phyloP scores from a whole-genome alignment of 2,888 invertebrate genomes.

The Callosobruchus maculatus region DNA sequence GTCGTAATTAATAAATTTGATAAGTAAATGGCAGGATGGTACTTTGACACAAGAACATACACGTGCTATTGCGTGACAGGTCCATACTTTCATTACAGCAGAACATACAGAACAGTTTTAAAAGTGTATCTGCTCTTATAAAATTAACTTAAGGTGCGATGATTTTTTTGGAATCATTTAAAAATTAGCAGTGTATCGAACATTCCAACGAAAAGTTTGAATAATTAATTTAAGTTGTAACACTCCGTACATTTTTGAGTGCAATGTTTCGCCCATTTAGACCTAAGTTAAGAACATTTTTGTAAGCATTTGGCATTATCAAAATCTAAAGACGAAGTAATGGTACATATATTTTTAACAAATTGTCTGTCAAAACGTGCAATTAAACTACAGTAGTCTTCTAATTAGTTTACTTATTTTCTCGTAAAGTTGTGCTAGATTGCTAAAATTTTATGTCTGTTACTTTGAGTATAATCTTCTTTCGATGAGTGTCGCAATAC shows the following conservation, averaged over 20 bases:
- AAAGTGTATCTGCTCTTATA: too few relatives aligned
- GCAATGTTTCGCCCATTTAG: not conserved
- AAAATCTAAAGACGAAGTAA: slow-evolving; percentile 4
- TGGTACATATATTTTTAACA: slow-evolving; percentile 5
- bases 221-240: not conserved
- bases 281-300: not conserved
- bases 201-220: not conserved
- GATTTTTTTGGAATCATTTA: too few relatives aligned
- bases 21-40: too few relatives aligned
- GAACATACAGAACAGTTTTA: too few relatives aligned
- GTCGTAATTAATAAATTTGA: too few relatives aligned
- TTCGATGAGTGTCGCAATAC: not conserved
- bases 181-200: not conserved
- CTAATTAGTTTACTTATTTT: slow-evolving; percentile 3
- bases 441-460: slow-evolving; percentile 8
- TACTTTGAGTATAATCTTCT: not conserved
- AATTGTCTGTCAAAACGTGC: slow-evolving; percentile 5
- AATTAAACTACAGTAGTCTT: slow-evolving; percentile 4
- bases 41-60: too few relatives aligned
- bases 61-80: too few relatives aligned
- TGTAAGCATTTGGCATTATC: slow-evolving; percentile 12
- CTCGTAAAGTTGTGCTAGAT: not conserved
- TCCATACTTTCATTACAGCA: too few relatives aligned
- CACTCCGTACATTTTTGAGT: not conserved
- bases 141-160: not conserved